Evolutionary conservation across 2,888 invertebrate species (phyloP), one percentile per base, ranked within the genome.

Genomic region (Gastrophysa polygoni): DNA sequence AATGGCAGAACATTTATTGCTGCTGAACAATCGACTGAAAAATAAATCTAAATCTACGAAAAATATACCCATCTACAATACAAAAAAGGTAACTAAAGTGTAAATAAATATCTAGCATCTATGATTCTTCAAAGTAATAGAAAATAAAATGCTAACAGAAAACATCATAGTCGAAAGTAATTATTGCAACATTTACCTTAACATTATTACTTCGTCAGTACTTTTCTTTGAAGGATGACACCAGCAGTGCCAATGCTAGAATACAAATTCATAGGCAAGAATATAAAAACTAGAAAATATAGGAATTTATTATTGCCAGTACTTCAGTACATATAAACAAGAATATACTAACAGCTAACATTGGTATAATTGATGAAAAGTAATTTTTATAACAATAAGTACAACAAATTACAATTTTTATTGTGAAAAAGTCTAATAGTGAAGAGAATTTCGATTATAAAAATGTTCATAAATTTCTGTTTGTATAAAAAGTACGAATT

Each of bases 61-160:
- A 57, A 56, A 64, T 71, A 58, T 69, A 68, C 66, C 68, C 57
- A 61, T 64, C 61, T 51, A 46, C 68, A 66, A 71, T 63, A 71
- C 68, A 38, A 38, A n/a, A n/a, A 71, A 74, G 75, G 75, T 75
- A 74, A 74, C 74, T 73, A 75, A 73, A 72, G 72, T 74, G 73
- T 68, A 75, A 74, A 76, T 75, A 76, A 74, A 74, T 69, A 74
- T 73, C 72, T 73, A 75, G 55, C 46, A 69, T 65, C 71, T 75
- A 71, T 63, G 70, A 70, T 43, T 17, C 43, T 18, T 70, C 56
- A n/a, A 67, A 73, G 68, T 72, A 72, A 71, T 67, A 69, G 68
- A 66, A 68, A 68, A 64, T 66, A 68, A 71, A 69, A 68, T 62
- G 58, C 66, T 61, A 67, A 66, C 59, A 67, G 61, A 68, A 67